A percentile compares a stretch with the other conserved stretches of the same genome.
phyloP scores from a whole-genome alignment of 2,888 invertebrate genomes.

The Hypselothyrea guttata region DNA sequence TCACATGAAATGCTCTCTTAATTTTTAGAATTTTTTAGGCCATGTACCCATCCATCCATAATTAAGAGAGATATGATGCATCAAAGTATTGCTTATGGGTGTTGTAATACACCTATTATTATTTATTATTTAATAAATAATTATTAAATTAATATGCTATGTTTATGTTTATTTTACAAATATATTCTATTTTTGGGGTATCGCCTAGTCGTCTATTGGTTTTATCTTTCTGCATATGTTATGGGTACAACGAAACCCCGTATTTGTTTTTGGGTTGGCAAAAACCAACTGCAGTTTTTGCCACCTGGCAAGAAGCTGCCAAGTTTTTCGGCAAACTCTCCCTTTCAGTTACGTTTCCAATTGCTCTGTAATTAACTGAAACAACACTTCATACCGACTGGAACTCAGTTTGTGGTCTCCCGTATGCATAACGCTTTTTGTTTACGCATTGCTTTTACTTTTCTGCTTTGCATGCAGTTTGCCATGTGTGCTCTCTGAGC shows the following conservation, averaged over 20 bases:
- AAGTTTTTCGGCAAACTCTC: constrained; percentile 33
- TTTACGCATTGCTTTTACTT: constrained; percentile 38
- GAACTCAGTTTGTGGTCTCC: constrained; percentile 21
- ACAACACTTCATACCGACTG: constrained; percentile 38
- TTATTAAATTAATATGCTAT: too few species aligned
- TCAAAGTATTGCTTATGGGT: too few species aligned
- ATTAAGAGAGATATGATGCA: too few species aligned
- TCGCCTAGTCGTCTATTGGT: not conserved
- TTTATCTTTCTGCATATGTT: not conserved
- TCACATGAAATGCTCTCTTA: too few species aligned
- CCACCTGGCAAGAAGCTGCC: constrained; percentile 26
- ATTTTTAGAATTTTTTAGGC: too few species aligned
- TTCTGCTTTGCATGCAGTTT: constrained; percentile 56
- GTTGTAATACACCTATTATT: too few species aligned
- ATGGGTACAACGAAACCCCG: not conserved
- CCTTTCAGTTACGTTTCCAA: constrained; percentile 26
- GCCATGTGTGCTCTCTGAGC: constrained; percentile 28
- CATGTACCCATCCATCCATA: too few species aligned
- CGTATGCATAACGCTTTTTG: constrained; percentile 24
- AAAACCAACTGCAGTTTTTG: constrained; percentile 14
- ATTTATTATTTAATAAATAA: too few species aligned
- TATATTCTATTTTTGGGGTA: too few species aligned
- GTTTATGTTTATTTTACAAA: too few species aligned
- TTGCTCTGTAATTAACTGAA: constrained; percentile 50
- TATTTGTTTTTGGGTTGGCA: constrained; percentile 1